phyloP scores from a whole-genome alignment of 2,888 invertebrate genomes.

The Drosophila antonietae region DNA sequence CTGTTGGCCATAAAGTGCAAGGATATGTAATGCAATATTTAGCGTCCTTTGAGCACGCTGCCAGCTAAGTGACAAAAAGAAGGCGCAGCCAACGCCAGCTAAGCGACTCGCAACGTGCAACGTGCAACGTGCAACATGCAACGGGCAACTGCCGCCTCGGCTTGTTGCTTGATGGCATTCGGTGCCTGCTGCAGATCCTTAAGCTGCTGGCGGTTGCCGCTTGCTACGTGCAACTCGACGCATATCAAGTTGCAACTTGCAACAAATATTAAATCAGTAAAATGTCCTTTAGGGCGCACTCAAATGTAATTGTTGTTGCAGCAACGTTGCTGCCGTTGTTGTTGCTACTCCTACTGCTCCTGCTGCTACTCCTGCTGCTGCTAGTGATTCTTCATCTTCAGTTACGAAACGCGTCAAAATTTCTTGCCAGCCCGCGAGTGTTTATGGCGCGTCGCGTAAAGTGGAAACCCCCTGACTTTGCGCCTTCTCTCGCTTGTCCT shows the following conservation, averaged over 20 bases:
- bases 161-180: constrained; percentile 24
- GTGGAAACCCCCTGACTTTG: constrained; percentile 1
- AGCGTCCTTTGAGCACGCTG: constrained; percentile 75
- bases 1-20: constrained; percentile 72
- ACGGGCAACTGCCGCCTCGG: constrained; percentile 21
- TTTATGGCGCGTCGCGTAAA: constrained; percentile 56
- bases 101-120: constrained; percentile 27
- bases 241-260: constrained; percentile 77
- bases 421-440: constrained; percentile 71
- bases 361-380: constrained; percentile 5
- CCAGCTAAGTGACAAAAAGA: constrained; percentile 72
- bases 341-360: background rate
- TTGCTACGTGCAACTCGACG: constrained; percentile 66
- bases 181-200: constrained; percentile 49
- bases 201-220: constrained; percentile 36
- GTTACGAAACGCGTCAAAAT: constrained; percentile 70
- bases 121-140: constrained; percentile 13
- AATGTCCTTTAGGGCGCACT: constrained; percentile 77
- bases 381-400: constrained; percentile 56
- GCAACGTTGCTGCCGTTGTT: constrained; percentile 47
- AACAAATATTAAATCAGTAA: constrained; percentile 78
- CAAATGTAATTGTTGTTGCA: constrained; percentile 72
- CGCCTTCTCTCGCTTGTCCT: background rate
- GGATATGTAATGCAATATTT: constrained; percentile 78
- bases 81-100: constrained; percentile 27